Base-by-base conservation (phyloP, 2,888 invertebrate genomes). In the Scaptomyza tumidula region DNA sequence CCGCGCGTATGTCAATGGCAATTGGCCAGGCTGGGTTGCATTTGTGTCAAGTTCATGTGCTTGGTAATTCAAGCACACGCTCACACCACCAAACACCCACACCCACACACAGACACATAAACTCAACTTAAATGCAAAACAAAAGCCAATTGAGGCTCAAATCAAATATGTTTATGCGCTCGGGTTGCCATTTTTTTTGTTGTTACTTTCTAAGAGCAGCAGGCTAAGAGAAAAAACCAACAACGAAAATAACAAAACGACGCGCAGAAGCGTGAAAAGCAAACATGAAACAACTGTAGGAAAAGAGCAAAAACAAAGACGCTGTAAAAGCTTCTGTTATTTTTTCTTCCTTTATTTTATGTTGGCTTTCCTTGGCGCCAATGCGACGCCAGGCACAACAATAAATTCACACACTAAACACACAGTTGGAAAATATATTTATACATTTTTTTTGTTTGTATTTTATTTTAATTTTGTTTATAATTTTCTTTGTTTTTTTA, bases 261-360 rank as follows among this genome's bases (percentile, higher is more conserved):
- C 64, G 82, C 82, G 82, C 82, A 83, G 82, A 83, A 88, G 82
- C 82, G 69, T 68, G 61, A 69, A 87, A 79, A 63, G 33, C 58
- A 58, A 64, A 52, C 45, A n/a, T 24, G 60, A 50, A 72, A 59
- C 53, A 44, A 50, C 37, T 14, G 24, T 11, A 33, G 49, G 46
- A 53, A 55, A 61, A 49, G 62, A 61, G 27, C 55, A 62, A 68
- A 64, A 82, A 61, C 16, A 59, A 55, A 29, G 45, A 48, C 54
- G 48, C 53, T 60, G 56, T 44, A 60, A 86, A 82, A 82, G 81
- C 81, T 87, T 85, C 82, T 83, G 78, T 46, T 50, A 33, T 14
- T 58, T 29, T 35, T 19, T n/a, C 14, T 39, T 44, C 55, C 41
- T 14, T 70, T 54, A 7, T 16, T n/a, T 10, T 2, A 3, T 13